Conservation (phyloP, 2,797 vertebrate genomes). For the Fistularia tabacaria region DNA sequence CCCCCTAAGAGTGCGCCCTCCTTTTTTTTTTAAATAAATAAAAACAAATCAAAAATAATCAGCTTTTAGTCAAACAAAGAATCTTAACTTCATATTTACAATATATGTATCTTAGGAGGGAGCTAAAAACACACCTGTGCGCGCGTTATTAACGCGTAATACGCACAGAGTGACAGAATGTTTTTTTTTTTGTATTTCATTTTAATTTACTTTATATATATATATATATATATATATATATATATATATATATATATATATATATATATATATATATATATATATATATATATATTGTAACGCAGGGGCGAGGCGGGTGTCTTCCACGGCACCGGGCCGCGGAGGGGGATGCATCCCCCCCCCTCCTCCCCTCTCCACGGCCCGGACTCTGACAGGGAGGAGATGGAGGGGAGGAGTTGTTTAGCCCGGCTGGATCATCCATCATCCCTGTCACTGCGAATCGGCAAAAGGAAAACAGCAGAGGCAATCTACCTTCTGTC, state of each 20-base stretch:
- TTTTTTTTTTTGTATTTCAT: constrained; percentile 30
- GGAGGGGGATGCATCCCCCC: no score
- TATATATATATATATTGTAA: no score
- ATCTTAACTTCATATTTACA: not conserved
- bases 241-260: no score
- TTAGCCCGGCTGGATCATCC: constrained; percentile 89
- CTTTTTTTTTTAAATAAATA: constrained; percentile 38
- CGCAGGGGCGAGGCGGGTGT: constrained; percentile 14
- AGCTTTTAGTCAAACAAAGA: constrained; percentile 47
- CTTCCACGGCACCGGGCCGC: constrained; percentile 44
- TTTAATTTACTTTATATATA: no score
- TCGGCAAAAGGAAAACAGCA: constrained; percentile 86
- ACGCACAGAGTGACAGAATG: constrained; percentile 4
- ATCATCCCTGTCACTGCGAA: constrained; percentile 95
- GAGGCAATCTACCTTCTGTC: constrained; percentile 92
- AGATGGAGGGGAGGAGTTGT: constrained; percentile 89
- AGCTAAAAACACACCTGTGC: constrained; percentile 37
- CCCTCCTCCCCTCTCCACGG: constrained; percentile 54
- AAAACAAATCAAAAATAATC: constrained; percentile 19
- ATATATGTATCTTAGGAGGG: no score
- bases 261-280: no score
- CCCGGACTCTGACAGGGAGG: constrained; percentile 83
- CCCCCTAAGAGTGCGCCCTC: constrained; percentile 32
- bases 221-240: no score
- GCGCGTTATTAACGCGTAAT: constrained; percentile 67